Evolutionary conservation across 23 tunicate genomes (phyloP).

Genomic region (Halocynthia roretzi): DNA sequence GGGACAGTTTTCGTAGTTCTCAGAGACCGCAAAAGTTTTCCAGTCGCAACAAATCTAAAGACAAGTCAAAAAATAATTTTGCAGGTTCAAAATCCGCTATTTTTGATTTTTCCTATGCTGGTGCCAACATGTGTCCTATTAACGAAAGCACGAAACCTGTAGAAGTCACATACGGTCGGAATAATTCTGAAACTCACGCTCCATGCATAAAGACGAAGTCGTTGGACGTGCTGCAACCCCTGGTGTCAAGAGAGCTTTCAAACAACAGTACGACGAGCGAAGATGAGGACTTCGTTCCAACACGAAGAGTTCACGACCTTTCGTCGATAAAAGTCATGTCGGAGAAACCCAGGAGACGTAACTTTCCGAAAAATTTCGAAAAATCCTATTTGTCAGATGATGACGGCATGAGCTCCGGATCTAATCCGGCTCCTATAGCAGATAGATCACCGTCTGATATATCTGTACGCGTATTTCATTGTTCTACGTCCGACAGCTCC

Average conservation of each 20-base stretch:
- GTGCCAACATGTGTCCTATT: background rate
- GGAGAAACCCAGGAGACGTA: background rate
- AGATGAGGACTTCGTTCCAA: constrained; percentile 1
- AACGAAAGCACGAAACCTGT: background rate
- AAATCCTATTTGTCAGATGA: background rate
- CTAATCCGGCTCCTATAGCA: background rate
- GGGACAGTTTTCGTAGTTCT: constrained; percentile 16
- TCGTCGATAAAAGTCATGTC: background rate
- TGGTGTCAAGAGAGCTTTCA: background rate
- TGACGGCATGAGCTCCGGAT: constrained; percentile 8
- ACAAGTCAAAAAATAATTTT: background rate
- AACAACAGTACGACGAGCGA: constrained; percentile 5
- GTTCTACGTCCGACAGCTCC: constrained; percentile 13
- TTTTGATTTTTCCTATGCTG: background rate
- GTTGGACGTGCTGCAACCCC: background rate
- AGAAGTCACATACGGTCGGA: background rate
- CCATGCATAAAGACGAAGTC: background rate
- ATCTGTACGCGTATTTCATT: constrained; percentile 7
- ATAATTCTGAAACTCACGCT: background rate
- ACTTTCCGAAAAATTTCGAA: background rate
- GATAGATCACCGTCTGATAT: background rate
- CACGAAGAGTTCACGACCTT: constrained; percentile 3
- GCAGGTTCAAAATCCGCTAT: background rate
- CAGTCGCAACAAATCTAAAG: background rate
- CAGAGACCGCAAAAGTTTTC: background rate